Base-by-base conservation (phyloP, 2,797 vertebrate genomes). In the Sphenopsis melanotis region DNA sequence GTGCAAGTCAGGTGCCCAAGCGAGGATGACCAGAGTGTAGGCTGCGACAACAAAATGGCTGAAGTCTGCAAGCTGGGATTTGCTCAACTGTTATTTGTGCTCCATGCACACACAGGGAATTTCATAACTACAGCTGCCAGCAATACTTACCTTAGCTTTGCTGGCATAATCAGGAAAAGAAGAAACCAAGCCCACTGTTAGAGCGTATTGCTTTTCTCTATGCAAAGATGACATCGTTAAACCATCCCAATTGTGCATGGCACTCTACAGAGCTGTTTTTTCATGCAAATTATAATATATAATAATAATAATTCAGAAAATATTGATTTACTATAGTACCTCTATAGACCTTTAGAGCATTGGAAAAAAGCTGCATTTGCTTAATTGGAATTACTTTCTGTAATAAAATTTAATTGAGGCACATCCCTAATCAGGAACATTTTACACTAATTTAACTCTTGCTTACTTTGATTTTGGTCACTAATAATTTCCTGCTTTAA, bases 361-460 rank as follows among this genome's bases (percentile, higher is more conserved):
- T 65, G 50, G 41, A 71, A n/a, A 34, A 47, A 41, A 50, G 1
- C 6, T 90, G 9, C 12, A 52, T 75, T 56, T 75, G 5, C 17
- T 79, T 80, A 92, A 91, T 6, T 87, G 30, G 84, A 87, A 80
- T 70, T 66, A 70, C 15, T 82, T 89, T 86, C 53, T 71, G 23
- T 79, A 39, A 52, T 44, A 77, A 90, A 85, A 78, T 78, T 55
- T 68, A 91, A 82, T 47, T 53, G 49, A 88, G 76, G 32, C 1
- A 49, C 27, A 72, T 82, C 29, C 20, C 10, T 78, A 46, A 30
- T 86, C 76, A 78, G 39, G 22, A 68, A 26, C 30, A 44, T 42
- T 87, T 96, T 60, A 84, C 41, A 53, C 34, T 81, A 46, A 70
- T 88, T 92, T 88, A 87, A 75, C 76, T 93, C 74, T 91, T 75